phyloP scores from a whole-genome alignment of 2,888 invertebrate species.

The Erannis defoliaria region DNA sequence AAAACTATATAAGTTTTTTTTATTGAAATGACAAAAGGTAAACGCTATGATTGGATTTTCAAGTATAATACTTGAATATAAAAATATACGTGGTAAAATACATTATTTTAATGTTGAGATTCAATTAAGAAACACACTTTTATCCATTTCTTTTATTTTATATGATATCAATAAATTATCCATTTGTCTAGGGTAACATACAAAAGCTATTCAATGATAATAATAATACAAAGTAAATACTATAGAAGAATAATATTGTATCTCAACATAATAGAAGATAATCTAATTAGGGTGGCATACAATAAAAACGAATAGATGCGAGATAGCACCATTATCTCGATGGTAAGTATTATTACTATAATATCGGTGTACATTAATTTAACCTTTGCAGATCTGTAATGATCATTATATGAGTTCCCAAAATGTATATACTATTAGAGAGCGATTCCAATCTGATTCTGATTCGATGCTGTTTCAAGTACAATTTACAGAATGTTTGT shows the following conservation, averaged over 20 bases:
- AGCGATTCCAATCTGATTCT: conserved; percentile 1
- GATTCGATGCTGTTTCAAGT: background rate
- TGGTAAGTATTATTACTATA: conserved; percentile 12
- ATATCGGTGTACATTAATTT: conserved; percentile 9
- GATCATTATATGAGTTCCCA: background rate
- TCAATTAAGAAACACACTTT: background rate
- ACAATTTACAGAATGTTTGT: conserved; percentile 1
- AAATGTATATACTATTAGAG: background rate
- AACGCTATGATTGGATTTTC: background rate
- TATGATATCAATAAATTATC: too few relatives aligned
- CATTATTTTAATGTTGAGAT: background rate
- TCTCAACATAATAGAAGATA: conserved; percentile 15
- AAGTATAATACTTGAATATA: background rate
- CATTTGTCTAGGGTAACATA: too few relatives aligned
- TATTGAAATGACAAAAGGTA: background rate
- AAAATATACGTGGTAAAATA: too few relatives aligned
- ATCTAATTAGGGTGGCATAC: conserved; percentile 3
- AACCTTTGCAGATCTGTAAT: conserved; percentile 10
- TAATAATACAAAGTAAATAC: background rate
- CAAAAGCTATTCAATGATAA: background rate
- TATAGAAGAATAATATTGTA: conserved; percentile 1
- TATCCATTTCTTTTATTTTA: too few relatives aligned
- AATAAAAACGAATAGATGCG: conserved; percentile 9
- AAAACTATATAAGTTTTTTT: background rate
- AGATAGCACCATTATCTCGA: conserved; percentile 8